Base-by-base conservation (phyloP, 2,113 vertebrate species). In the Grus americana region DNA sequence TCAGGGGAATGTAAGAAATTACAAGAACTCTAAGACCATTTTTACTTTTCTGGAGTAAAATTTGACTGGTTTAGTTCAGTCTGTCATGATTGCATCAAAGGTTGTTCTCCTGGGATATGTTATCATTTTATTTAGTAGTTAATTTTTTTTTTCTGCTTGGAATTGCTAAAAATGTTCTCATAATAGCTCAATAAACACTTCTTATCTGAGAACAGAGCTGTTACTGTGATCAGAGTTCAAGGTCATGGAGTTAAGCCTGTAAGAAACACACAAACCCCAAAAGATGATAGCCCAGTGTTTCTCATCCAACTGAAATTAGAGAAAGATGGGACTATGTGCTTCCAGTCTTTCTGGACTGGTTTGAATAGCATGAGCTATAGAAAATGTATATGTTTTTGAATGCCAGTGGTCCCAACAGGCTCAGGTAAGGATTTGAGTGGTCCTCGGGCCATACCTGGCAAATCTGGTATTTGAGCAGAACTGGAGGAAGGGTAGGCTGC, bases 321-420 rank as follows among this genome's bases (percentile, higher is more conserved):
- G 42, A 23, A 78, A 58, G 54, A 18, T 63, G 36, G 17, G 22
- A 26, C 57, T 74, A 2, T 15, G 8, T 78, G 55, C 19, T 58
- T 83, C 52, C 57, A 70, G 78, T 54, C 16, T 27, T 76, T 30
- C 59, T 74, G 73, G 18, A 24, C 32, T 68, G 12, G 5, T 72
- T 75, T 57, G 22, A 59, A 14, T 46, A 79, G 26, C 15, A 55
- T 3, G 17, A 63, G 6, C 66, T 78, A 0, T 26, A n/a, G 52
- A 42, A 86, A 38, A 62, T 4, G 3, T 16, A 2, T 2, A 49
- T 0, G 0, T 15, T 63, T 80, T 52, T 84, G 24, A 44, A 55
- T 3, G 1, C 30, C 18, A 20, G 13, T 71, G 30, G 5, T 73
- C 9, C 46, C 46, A 20, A 10, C 7, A 24, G 22, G 34, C 46